A percentile compares a stretch with the other conserved stretches of the same genome.
These are phyloP conservation scores for Zonitis immaculata DNA, from an alignment of 2,888 invertebrate species.

Conservation along the genomic window DNA sequence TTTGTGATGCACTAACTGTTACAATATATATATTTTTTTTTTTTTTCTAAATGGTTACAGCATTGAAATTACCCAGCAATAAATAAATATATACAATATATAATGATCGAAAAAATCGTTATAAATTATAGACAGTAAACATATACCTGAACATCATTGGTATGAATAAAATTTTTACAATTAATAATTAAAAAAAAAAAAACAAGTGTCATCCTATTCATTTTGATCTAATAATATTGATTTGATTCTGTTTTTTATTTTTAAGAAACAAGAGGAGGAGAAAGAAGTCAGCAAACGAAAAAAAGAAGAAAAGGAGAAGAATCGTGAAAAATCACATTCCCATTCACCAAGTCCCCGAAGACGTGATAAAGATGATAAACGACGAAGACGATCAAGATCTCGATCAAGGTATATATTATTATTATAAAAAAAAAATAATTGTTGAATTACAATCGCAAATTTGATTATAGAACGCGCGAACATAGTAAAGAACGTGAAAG, in stretches of 20 bases:
- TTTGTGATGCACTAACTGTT: neutral
- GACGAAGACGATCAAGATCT: constrained; percentile 45
- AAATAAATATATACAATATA: constrained; percentile 2
- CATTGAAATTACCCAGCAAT: constrained; percentile 18
- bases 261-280: constrained; percentile 72
- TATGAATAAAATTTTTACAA: constrained; percentile 30
- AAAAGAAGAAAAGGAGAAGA: constrained; percentile 60
- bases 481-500: constrained; percentile 43
- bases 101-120: constrained; percentile 10
- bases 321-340: constrained; percentile 35
- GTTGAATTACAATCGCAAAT: no score
- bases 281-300: constrained; percentile 64
- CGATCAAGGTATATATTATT: constrained; percentile 48
- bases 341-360: constrained; percentile 45
- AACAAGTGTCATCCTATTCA: neutral
- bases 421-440: neutral
- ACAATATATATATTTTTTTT: no score
- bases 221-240: neutral
- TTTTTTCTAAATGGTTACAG: constrained; percentile 26
- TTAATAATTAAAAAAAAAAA: constrained; percentile 3
- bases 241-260: constrained; percentile 47
- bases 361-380: constrained; percentile 43
- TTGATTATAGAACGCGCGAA: constrained; percentile 42
- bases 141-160: constrained; percentile 28
- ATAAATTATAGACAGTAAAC: constrained; percentile 14